Evolutionary conservation across 2,113 vertebrate genomes (phyloP).

Genomic region (Lepisosteus osseus): DNA sequence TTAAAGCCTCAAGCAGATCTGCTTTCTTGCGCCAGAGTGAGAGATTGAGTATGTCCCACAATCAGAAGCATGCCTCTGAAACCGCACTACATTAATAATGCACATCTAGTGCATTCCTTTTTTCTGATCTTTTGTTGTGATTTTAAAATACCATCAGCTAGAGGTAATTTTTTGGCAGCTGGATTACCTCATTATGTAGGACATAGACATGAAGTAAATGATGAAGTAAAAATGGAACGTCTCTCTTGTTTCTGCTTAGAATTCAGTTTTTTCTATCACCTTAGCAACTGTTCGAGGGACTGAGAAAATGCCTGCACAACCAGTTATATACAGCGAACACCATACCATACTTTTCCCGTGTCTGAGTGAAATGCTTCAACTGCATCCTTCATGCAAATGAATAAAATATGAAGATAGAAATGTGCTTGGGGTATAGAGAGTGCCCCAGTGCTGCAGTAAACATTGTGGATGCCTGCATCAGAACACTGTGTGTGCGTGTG

Average conservation of each 20-base stretch:
- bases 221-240: constrained; percentile 20
- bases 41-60: constrained; percentile 14
- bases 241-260: constrained; percentile 19
- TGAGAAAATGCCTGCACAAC: too few relatives aligned
- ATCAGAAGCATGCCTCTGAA: constrained; percentile 31
- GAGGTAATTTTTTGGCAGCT: too few relatives aligned
- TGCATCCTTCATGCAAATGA: neutral
- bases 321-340: too few relatives aligned
- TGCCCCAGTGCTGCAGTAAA: neutral
- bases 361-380: neutral
- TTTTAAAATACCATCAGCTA: constrained; percentile 25
- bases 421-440: neutral
- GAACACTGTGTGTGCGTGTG: neutral
- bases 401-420: neutral
- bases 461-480: constrained; percentile 5
- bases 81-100: constrained; percentile 48
- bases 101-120: constrained; percentile 22
- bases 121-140: constrained; percentile 24
- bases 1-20: too few relatives aligned
- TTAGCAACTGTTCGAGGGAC: constrained; percentile 35
- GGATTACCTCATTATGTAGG: neutral
- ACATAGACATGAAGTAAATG: constrained; percentile 14
- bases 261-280: constrained; percentile 33
- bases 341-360: neutral
- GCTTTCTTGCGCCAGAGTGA: too few relatives aligned